Percentiles rank a stretch among this genome's conserved stretches.
Conservation (phyloP, 2,888 invertebrate genomes). For the Tachina grossa region DNA sequence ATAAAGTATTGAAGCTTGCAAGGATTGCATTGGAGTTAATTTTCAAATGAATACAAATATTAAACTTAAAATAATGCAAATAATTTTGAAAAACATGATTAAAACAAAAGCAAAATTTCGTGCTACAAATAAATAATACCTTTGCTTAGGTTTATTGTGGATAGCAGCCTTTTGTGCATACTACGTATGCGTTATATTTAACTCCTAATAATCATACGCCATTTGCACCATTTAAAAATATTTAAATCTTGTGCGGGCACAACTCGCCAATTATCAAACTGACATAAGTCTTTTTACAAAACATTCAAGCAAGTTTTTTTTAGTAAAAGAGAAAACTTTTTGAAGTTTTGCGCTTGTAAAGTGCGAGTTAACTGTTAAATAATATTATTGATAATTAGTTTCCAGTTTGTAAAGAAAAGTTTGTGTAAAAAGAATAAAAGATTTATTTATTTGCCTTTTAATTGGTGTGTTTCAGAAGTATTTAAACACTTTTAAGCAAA, state of each 20-base stretch:
- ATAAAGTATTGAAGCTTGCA: not conserved
- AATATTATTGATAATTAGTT: constrained; percentile 56
- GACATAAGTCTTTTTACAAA: constrained; percentile 42
- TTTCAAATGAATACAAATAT: not conserved
- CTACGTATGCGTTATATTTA: too few relatives aligned
- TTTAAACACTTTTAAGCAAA: not conserved
- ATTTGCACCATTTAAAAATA: too few relatives aligned
- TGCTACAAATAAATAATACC: too few relatives aligned
- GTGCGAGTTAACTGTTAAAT: constrained; percentile 24
- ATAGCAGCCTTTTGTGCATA: too few relatives aligned
- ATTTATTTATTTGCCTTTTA: constrained; percentile 32
- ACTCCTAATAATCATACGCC: too few relatives aligned
- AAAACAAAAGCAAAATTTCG: too few relatives aligned
- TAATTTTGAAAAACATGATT: not conserved
- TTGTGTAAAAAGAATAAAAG: not conserved
- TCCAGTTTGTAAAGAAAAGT: constrained; percentile 37
- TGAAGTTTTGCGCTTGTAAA: constrained; percentile 43
- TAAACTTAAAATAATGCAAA: not conserved
- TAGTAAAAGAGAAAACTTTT: constrained; percentile 20
- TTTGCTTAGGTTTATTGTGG: too few relatives aligned
- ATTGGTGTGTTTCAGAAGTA: constrained; percentile 35
- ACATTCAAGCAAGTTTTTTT: constrained; percentile 45
- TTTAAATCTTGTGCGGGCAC: not conserved
- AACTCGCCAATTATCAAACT: constrained; percentile 41
- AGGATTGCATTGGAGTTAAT: not conserved